These are phyloP conservation scores for Melangyna quadrimaculata DNA, from an alignment of 2,888 invertebrate species.

Conservation along the genomic window DNA sequence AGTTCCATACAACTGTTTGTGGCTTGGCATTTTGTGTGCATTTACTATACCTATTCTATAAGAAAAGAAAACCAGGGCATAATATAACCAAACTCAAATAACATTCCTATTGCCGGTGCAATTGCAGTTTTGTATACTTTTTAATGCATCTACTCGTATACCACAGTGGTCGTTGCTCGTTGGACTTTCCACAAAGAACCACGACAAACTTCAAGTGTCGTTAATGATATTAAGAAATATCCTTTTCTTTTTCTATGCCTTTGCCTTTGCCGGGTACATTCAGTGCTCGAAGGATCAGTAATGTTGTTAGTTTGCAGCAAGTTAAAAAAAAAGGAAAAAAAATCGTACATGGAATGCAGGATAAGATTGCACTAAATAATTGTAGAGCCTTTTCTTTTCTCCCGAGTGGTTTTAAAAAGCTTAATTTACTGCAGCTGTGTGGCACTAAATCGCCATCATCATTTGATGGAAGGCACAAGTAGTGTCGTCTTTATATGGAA, in stretches of 20 bases:
- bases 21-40: slow-evolving; percentile 41
- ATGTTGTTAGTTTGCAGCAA: background rate
- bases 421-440: slow-evolving; percentile 45
- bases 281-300: slow-evolving; percentile 1
- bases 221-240: slow-evolving; percentile 67
- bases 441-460: slow-evolving; percentile 37
- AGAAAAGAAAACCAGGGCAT: slow-evolving; percentile 34
- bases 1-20: slow-evolving; percentile 7
- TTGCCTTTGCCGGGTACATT: background rate
- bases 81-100: slow-evolving; percentile 50
- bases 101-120: slow-evolving; percentile 53
- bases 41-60: slow-evolving; percentile 10
- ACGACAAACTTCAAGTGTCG: slow-evolving; percentile 55
- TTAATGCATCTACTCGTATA: slow-evolving; percentile 29
- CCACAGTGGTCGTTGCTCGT: background rate
- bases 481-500: background rate
- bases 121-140: slow-evolving; percentile 54
- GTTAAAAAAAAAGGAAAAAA: background rate
- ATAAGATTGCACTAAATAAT: slow-evolving; percentile 34
- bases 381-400: slow-evolving; percentile 18
- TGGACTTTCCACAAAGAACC: slow-evolving; percentile 6
- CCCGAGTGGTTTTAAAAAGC: slow-evolving; percentile 16
- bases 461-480: background rate
- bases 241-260: slow-evolving; percentile 8
- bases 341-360: background rate